Conservation (phyloP, 64 coral and sea anemone species). For the Stichodactyla helianthus region DNA sequence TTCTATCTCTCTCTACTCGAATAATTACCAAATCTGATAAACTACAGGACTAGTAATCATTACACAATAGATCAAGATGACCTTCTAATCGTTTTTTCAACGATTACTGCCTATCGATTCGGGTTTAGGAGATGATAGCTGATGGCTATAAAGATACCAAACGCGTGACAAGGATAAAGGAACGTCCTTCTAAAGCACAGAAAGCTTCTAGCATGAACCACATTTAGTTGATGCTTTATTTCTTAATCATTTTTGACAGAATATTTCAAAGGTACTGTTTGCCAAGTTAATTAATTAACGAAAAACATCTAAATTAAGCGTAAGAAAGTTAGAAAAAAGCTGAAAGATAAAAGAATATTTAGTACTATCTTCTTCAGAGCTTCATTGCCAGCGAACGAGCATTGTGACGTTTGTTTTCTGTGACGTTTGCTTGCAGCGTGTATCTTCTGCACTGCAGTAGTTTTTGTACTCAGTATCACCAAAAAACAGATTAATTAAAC, state of each 20-base stretch:
- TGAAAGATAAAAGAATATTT: not conserved
- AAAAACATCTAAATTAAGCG: not conserved
- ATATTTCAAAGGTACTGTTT: not conserved
- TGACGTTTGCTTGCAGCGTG: not conserved
- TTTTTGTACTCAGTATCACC: not conserved
- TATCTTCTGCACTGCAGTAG: not conserved
- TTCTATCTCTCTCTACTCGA: not conserved
- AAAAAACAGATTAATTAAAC: not conserved
- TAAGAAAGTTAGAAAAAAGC: not conserved
- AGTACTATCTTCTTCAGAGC: not conserved
- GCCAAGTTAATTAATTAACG: not conserved
- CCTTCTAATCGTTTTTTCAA: not conserved
- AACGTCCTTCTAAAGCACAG: too few relatives aligned
- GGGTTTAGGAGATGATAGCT: not conserved
- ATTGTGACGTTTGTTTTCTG: not conserved
- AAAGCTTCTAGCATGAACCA: too few relatives aligned
- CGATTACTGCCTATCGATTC: not conserved
- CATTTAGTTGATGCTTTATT: not conserved
- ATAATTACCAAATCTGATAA: not conserved
- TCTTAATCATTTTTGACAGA: not conserved
- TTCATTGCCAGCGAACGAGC: too few relatives aligned
- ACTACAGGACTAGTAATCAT: not conserved
- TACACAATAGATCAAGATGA: not conserved
- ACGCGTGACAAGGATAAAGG: not conserved
- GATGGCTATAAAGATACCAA: not conserved